Evolutionary conservation across 2,797 vertebrate genomes (phyloP).

Genomic region (Chrysolophus pictus): DNA sequence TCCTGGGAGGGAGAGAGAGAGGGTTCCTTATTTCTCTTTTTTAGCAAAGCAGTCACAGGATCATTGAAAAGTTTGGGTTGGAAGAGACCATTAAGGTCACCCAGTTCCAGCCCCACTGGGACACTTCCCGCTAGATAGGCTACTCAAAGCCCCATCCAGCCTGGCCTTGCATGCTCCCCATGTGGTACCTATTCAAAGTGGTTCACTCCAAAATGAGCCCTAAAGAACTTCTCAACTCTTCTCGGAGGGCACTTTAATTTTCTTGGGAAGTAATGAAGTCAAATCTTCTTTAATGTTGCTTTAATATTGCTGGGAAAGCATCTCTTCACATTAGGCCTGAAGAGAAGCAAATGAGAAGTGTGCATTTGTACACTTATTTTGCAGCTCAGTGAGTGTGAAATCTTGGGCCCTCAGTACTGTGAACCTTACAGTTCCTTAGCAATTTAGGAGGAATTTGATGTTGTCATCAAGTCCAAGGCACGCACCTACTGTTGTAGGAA

Average conservation of each 20-base stretch:
- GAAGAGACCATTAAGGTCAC: no score
- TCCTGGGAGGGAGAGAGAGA: background rate
- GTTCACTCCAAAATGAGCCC: conserved; percentile 38
- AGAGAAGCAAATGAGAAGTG: conserved; percentile 63
- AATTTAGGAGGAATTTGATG: conserved; percentile 66
- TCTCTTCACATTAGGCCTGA: conserved; percentile 51
- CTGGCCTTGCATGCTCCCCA: background rate
- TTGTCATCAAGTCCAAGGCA: conserved; percentile 56
- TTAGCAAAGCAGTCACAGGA: background rate
- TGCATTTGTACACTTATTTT: conserved; percentile 47
- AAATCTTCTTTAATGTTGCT: conserved; percentile 70
- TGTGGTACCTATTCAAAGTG: background rate
- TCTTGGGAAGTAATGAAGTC: conserved; percentile 63
- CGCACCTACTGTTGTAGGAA: conserved; percentile 50
- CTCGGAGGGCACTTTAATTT: conserved; percentile 67
- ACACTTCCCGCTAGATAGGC: no score
- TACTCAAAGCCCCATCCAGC: no score
- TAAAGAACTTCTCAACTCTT: conserved; percentile 29
- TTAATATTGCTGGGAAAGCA: conserved; percentile 61
- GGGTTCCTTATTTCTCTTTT: background rate
- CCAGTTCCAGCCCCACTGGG: no score
- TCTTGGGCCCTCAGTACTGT: conserved; percentile 40
- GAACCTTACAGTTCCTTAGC: conserved; percentile 59
- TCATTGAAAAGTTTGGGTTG: no score
- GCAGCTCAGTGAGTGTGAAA: conserved; percentile 70